phyloP scores from a whole-genome alignment of 1,140 invertebrate species.

The Microplitis demolitor region DNA sequence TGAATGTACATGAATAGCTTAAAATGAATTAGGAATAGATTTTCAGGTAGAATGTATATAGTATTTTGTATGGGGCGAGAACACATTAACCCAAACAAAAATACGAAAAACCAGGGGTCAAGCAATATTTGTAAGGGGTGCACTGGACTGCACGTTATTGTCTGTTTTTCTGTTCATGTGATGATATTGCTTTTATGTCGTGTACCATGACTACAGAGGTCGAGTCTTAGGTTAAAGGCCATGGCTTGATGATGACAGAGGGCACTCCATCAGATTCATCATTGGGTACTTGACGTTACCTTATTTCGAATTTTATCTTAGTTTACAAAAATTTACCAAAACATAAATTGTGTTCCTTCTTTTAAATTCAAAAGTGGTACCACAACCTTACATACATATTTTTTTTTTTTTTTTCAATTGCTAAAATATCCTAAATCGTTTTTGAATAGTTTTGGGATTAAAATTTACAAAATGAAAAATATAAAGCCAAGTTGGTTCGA shows the following conservation, averaged over 20 bases:
- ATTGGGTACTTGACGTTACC: conserved; percentile 31
- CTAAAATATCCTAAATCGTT: too few species aligned
- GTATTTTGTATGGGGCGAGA: conserved; percentile 29
- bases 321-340: not conserved
- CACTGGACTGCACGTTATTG: conserved; percentile 41
- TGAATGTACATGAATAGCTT: not conserved
- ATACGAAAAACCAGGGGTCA: conserved; percentile 36
- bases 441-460: too few species aligned
- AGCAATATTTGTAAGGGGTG: conserved; percentile 36
- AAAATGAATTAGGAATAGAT: not conserved
- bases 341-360: not conserved
- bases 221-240: conserved; percentile 39
- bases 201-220: conserved; percentile 38
- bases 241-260: conserved; percentile 25
- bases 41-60: conserved; percentile 24
- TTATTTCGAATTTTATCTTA: not conserved
- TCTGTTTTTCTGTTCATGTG: conserved; percentile 33
- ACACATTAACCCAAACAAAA: conserved; percentile 31
- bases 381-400: too few species aligned
- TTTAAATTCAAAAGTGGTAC: too few species aligned
- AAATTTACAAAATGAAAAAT: too few species aligned
- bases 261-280: conserved; percentile 41
- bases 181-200: conserved; percentile 40
- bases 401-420: too few species aligned
- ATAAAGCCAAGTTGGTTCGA: too few species aligned